Percentiles rank a stretch among this genome's conserved stretches.
Evolutionary conservation across 2,888 invertebrate species (phyloP).

Genomic region (Cosmia trapezina): DNA sequence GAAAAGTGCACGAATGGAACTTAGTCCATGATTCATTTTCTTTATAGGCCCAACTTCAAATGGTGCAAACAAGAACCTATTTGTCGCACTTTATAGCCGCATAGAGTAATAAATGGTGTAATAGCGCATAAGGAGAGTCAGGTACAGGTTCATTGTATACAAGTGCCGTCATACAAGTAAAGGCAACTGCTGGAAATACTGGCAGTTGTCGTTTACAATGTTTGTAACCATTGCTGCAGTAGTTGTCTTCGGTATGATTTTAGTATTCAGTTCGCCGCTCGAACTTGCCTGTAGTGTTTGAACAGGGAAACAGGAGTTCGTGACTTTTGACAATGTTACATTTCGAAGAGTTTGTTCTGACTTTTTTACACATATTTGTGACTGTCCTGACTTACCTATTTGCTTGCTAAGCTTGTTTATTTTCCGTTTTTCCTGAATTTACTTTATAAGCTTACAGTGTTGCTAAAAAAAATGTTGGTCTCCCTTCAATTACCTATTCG

Average conservation of each 20-base stretch:
- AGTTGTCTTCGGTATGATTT: conserved; percentile 47
- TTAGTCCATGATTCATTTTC: conserved; percentile 39
- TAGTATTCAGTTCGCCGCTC: conserved; percentile 54
- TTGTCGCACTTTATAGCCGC: conserved; percentile 44
- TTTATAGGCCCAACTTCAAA: conserved; percentile 41
- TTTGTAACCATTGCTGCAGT: conserved; percentile 26
- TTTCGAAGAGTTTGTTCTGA: background rate
- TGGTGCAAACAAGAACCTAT: conserved; percentile 47
- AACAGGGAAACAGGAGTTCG: conserved; percentile 49
- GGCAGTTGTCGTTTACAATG: conserved; percentile 47
- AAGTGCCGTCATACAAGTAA: conserved; percentile 35
- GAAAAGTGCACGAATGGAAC: conserved; percentile 31
- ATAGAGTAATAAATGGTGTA: conserved; percentile 45
- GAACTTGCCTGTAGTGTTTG: conserved; percentile 48
- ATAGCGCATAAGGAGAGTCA: conserved; percentile 50
- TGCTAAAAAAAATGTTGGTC: background rate
- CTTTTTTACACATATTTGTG: conserved; percentile 7
- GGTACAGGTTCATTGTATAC: conserved; percentile 43
- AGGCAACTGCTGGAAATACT: conserved; percentile 43
- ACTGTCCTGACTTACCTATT: background rate
- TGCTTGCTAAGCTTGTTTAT: conserved; percentile 1
- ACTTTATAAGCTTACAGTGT: background rate
- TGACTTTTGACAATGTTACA: conserved; percentile 48
- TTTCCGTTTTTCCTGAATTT: background rate
- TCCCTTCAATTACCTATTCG: background rate